Evolutionary conservation across 2,888 invertebrate genomes (phyloP).

Genomic region (Catocala sponsa): DNA sequence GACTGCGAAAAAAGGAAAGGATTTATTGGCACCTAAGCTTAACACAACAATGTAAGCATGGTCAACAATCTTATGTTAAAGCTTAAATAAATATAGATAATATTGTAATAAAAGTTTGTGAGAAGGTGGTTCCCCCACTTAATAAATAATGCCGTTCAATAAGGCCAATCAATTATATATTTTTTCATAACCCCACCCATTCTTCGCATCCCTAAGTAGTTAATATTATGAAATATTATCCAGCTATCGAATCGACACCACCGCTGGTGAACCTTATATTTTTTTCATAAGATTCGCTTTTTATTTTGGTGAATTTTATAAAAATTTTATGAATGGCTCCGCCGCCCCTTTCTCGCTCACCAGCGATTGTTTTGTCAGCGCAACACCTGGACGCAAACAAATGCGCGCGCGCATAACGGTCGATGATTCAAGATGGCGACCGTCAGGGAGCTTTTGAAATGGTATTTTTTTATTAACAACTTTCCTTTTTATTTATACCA

Average conservation of each 20-base stretch:
- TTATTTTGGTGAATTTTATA: slow-evolving; percentile 79
- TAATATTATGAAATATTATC: slow-evolving; percentile 86
- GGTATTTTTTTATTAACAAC: slow-evolving; percentile 43
- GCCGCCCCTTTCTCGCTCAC: slow-evolving; percentile 81
- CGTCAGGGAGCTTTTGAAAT: slow-evolving; percentile 54
- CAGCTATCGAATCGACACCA: slow-evolving; percentile 68
- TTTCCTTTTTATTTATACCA: slow-evolving; percentile 23
- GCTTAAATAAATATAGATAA: not conserved
- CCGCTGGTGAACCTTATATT: slow-evolving; percentile 51
- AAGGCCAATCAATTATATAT: slow-evolving; percentile 68
- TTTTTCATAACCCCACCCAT: slow-evolving; percentile 77
- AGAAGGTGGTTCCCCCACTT: slow-evolving; percentile 51
- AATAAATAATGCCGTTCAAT: slow-evolving; percentile 66
- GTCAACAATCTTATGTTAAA: not conserved
- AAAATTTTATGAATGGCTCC: slow-evolving; percentile 79
- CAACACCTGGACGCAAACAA: slow-evolving; percentile 86
- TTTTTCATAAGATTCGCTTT: slow-evolving; percentile 71
- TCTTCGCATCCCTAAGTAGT: slow-evolving; percentile 80
- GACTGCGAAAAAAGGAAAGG: slow-evolving; percentile 14
- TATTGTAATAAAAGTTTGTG: slow-evolving; percentile 32
- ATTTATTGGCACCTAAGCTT: slow-evolving; percentile 3
- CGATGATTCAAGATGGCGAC: slow-evolving; percentile 74
- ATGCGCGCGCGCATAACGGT: slow-evolving; percentile 75
- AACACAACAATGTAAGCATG: not conserved
- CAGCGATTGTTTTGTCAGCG: slow-evolving; percentile 86